phyloP scores from a whole-genome alignment of 2,113 vertebrate species.

The Ciconia stormi region DNA sequence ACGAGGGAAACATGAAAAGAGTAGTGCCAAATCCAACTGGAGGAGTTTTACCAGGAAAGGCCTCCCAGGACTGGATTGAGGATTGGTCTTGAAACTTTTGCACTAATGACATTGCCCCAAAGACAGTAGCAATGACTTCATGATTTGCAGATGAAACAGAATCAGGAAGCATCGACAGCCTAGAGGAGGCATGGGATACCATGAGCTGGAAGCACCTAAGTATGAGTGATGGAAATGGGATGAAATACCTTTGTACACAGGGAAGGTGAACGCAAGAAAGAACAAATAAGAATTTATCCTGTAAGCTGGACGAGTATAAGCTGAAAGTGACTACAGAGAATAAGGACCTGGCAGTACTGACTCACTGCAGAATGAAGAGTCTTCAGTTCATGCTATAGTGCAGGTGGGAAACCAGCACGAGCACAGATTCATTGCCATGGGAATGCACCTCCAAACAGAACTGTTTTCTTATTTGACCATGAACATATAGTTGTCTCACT shows the following conservation, averaged over 20 bases:
- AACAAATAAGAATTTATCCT: not conserved
- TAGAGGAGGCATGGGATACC: not conserved
- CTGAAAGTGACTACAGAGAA: not conserved
- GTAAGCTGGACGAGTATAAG: not conserved
- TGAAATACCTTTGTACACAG: not conserved
- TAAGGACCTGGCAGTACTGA: not conserved
- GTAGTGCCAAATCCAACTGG: not conserved
- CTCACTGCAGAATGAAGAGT: not conserved
- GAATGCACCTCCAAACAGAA: not conserved
- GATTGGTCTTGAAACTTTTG: not conserved
- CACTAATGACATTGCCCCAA: not conserved
- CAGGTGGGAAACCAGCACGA: not conserved
- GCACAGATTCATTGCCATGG: not conserved
- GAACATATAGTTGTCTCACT: not conserved
- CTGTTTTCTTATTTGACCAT: not conserved
- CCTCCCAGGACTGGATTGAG: not conserved
- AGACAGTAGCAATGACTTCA: not conserved
- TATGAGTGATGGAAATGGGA: not conserved
- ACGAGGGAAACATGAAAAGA: not conserved
- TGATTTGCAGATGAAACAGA: not conserved
- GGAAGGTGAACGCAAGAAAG: not conserved
- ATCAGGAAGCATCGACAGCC: rapidly evolving
- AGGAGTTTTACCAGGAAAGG: not conserved
- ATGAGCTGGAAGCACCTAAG: not conserved
- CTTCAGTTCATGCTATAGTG: not conserved